These are phyloP conservation scores for Hoplostethus mediterraneus DNA, from an alignment of 2,797 vertebrate species.

Conservation along the genomic window DNA sequence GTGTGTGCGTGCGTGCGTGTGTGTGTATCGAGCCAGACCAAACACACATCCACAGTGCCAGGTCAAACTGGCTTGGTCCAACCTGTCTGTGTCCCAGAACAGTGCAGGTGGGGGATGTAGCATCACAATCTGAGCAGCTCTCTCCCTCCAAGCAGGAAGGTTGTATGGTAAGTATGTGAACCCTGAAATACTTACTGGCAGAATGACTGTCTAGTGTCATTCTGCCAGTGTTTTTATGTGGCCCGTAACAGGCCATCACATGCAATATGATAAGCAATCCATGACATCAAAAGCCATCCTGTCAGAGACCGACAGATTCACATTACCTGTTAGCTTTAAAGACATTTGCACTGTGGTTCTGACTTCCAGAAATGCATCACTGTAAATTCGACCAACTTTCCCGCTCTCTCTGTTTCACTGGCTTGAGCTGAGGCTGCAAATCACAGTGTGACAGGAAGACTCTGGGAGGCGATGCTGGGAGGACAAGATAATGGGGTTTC, in stretches of 20 bases:
- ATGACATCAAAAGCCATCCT: neutral
- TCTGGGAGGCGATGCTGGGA: constrained; percentile 58
- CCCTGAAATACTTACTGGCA: neutral
- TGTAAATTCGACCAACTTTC: constrained; percentile 8
- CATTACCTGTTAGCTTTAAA: neutral
- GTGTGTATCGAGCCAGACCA: constrained; percentile 11
- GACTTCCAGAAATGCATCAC: constrained; percentile 6
- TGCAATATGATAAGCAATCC: neutral
- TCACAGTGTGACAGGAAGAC: constrained; percentile 21
- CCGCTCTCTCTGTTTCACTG: neutral
- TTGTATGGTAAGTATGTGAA: neutral
- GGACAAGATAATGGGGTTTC: constrained; percentile 69
- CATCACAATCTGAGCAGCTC: constrained; percentile 14
- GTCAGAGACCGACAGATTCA: neutral
- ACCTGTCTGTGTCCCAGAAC: constrained; percentile 27
- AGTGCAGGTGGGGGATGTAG: constrained; percentile 42
- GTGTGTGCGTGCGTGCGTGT: neutral
- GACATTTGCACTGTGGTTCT: neutral
- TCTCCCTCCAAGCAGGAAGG: neutral
- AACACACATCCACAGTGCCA: constrained; percentile 26
- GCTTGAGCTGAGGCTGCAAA: constrained; percentile 29
- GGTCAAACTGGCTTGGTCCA: constrained; percentile 18
- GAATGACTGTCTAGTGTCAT: neutral
- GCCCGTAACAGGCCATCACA: neutral
- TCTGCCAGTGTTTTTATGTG: neutral